Evolutionary conservation across 53 echinoderm and acorn worm species (phyloP).

Genomic region (Zoroaster sp.): DNA sequence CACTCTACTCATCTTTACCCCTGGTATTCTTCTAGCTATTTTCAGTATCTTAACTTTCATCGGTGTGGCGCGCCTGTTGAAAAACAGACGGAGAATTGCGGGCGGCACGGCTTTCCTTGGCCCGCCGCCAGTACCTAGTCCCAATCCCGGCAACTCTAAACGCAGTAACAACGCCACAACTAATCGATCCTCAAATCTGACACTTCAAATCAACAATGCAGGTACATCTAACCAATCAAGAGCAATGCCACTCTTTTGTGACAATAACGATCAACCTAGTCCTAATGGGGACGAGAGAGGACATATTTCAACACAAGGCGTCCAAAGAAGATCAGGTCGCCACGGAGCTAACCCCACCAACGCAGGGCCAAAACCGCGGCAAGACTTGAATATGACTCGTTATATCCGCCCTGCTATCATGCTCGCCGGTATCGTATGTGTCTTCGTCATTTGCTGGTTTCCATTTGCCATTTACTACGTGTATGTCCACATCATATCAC

Average conservation of each 20-base stretch:
- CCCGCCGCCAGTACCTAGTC: not conserved
- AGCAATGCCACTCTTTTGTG: not conserved
- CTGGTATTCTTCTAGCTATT: conserved; percentile 19
- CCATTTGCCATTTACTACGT: conserved; percentile 66
- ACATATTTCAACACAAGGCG: not conserved
- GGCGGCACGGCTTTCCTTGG: not conserved
- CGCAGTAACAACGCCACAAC: not conserved
- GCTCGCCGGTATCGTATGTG: conserved; percentile 58
- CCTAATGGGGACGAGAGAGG: not conserved
- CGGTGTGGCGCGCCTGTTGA: conserved; percentile 32
- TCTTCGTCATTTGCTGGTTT: conserved; percentile 69
- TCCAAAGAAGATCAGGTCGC: not conserved
- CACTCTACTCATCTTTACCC: conserved; percentile 62
- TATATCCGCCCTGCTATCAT: conserved; percentile 67
- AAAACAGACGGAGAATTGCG: conserved; percentile 14
- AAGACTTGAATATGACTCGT: not conserved
- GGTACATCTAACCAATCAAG: not conserved
- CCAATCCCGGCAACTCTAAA: not conserved
- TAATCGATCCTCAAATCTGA: too few relatives aligned
- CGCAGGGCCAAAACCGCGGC: too few relatives aligned
- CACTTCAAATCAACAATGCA: not conserved
- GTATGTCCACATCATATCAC: conserved; percentile 67
- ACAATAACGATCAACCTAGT: not conserved
- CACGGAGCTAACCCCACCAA: not conserved
- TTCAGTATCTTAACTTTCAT: conserved; percentile 49